Evolutionary conservation across 2,797 vertebrate species (phyloP), one percentile per base, ranked within the genome.

Genomic region (Esox masquinongy): DNA sequence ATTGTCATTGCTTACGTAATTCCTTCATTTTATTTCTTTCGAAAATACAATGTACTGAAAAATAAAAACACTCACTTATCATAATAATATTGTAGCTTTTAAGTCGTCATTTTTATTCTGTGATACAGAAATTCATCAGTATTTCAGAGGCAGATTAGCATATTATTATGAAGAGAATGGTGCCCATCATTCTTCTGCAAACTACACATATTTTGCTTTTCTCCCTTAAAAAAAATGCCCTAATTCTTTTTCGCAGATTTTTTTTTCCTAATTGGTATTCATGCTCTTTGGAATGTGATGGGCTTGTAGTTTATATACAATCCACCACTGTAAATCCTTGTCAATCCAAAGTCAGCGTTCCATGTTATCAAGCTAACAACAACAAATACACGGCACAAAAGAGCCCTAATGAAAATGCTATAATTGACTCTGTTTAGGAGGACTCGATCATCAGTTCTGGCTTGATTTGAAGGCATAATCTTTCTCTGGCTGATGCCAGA

Each of bases 351-450:
- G 85, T 86, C 87, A 47, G 80, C 77, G 81, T 85, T 77, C 84
- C 80, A 72, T 74, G 86, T 94, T 94, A 93, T 93, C 93, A 91
- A 90, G 92, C 88, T 75, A 90, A 88, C 89, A 87, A 92, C 93
- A 92, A 90, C 81, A 91, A 93, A 92, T 85, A 82, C 50, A 81
- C 31, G 22, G 26, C 86, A 86, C 81, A 85, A 80, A 85, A 82
- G 74, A 75, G 74, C 51, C 56, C 72, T 86, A 87, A 87, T 93
- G 93, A 93, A 94, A 93, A 94, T 92, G 85, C 91, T 86, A 89
- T 95, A 94, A 94, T 94, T 95, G 93, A 93, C 92, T 89, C 75
- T 93, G 91, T 93, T 92, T 91, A 91, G 90, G 91, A 90, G 90
- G 88, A 88, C 89, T 86, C 87, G 87, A 93, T 94, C 92, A 91